Conservation (phyloP, 1,140 invertebrate species). For the Apis laboriosa region DNA sequence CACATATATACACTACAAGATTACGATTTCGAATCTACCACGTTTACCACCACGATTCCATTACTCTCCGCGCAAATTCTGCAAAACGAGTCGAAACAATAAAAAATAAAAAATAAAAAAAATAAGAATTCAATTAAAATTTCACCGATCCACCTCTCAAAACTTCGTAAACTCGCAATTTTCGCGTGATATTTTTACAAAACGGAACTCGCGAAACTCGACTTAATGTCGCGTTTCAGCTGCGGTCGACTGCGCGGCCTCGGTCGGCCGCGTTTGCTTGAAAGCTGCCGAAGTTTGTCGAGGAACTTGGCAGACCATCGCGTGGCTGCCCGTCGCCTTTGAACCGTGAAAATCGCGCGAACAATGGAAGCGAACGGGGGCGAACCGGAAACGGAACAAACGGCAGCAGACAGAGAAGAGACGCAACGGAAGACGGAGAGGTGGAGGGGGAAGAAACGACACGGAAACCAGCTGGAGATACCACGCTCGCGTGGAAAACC, state of each 20-base stretch:
- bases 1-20: too few relatives aligned
- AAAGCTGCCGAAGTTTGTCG: constrained; percentile 61
- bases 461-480: constrained; percentile 8
- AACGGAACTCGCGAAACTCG: constrained; percentile 9
- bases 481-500: not conserved
- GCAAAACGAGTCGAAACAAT: not conserved
- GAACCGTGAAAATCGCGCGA: constrained; percentile 64
- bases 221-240: constrained; percentile 32
- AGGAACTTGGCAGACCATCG: constrained; percentile 59
- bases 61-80: not conserved
- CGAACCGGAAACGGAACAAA: constrained; percentile 15
- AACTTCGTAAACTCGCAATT: not conserved
- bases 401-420: too few relatives aligned
- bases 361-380: constrained; percentile 42
- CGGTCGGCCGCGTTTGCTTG: constrained; percentile 38
- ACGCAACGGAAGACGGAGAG: not conserved
- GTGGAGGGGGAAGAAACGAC: constrained; percentile 7
- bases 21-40: too few relatives aligned
- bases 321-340: constrained; percentile 51
- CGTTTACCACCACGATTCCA: not conserved
- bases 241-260: constrained; percentile 37
- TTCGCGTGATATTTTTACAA: constrained; percentile 16
- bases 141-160: not conserved
- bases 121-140: not conserved
- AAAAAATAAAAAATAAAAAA: not conserved